Evolutionary conservation across 1,140 invertebrate genomes (phyloP).

Genomic region (Brachystomella parvula): DNA sequence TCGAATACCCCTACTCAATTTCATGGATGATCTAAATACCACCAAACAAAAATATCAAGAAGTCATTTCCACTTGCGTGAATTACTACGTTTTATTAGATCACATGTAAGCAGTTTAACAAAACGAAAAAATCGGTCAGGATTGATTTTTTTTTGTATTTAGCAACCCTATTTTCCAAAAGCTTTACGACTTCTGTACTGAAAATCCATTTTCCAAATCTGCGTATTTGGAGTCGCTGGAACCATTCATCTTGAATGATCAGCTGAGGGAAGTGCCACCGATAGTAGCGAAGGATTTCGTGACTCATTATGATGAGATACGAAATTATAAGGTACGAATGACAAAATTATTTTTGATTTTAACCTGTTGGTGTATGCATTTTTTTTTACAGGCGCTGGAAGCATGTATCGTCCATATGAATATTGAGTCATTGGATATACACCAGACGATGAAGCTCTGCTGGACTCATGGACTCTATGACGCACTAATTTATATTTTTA

Average conservation of each 20-base stretch:
- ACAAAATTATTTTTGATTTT: not conserved
- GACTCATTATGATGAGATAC: slow-evolving; percentile 51
- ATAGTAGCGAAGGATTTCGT: slow-evolving; percentile 61
- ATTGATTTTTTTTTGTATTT: slow-evolving; percentile 9
- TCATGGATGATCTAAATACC: slow-evolving; percentile 34
- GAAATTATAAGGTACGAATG: slow-evolving; percentile 41
- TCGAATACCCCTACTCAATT: slow-evolving; percentile 34
- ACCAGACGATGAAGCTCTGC: slow-evolving; percentile 77
- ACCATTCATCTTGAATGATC: slow-evolving; percentile 48
- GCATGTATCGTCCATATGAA: slow-evolving; percentile 71
- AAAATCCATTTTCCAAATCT: slow-evolving; percentile 43
- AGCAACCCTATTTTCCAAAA: slow-evolving; percentile 49
- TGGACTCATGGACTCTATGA: slow-evolving; percentile 70
- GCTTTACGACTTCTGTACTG: slow-evolving; percentile 48
- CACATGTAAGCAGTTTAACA: slow-evolving; percentile 39
- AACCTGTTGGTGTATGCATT: too few relatives aligned
- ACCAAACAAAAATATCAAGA: slow-evolving; percentile 40
- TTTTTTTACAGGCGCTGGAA: slow-evolving; percentile 58
- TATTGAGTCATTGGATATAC: slow-evolving; percentile 76
- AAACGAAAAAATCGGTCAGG: not conserved
- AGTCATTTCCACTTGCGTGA: slow-evolving; percentile 46
- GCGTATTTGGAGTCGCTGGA: slow-evolving; percentile 49
- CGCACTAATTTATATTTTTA: slow-evolving; percentile 81
- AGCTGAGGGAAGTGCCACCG: slow-evolving; percentile 51
- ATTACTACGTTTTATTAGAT: slow-evolving; percentile 45